Base-by-base conservation (phyloP, 2,888 invertebrate genomes). In the Aethes cnicana region DNA sequence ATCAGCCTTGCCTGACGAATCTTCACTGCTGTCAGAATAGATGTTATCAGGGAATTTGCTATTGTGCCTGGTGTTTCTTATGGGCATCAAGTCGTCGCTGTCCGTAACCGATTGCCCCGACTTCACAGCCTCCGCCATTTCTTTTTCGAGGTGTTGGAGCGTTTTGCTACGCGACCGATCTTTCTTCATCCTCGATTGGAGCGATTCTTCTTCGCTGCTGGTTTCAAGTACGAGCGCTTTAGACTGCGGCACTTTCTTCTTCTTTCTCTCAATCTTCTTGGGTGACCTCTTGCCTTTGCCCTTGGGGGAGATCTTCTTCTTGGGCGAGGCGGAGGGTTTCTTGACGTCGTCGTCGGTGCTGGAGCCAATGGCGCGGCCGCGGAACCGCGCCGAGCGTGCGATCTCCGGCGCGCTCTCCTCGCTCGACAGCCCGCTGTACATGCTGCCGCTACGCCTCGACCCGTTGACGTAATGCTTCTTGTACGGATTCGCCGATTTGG, bases 11-110 rank as follows among this genome's bases (percentile, higher is more conserved):
- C 72, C 63, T 2, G 66, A 43, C 7, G 62, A 64, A 11, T 86
- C 87, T 64, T 95, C 95, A 61, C 95, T 95, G 64, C 95, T 95
- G 63, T 96, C 96, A 0, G 96, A 96, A 80, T 96, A 97, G 64
- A 96, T 96, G 55, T 94, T 93, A 12, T 93, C 89, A n/a, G 92
- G 91, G 52, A 91, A 91, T 71, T 92, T 92, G 57, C 87, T 83
- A 60, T 91, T 91, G 2, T 52, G 52, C 63, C 85, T 81, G 37
- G 91, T 86, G 21, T 88, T 87, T 63, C 90, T 90, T 17, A 94
- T 91, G 18, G 94, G 92, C 83, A 95, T 89, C 35, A 96, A 77
- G 57, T 95, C 96, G 74, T 96, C 96, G 72, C 95, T 96, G 59
- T 96, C 96, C 47, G 94, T 93, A 37, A 92, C 93, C 3, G 94